Evolutionary conservation across 2,888 invertebrate genomes (phyloP).

Genomic region (Thymelicus acteon): DNA sequence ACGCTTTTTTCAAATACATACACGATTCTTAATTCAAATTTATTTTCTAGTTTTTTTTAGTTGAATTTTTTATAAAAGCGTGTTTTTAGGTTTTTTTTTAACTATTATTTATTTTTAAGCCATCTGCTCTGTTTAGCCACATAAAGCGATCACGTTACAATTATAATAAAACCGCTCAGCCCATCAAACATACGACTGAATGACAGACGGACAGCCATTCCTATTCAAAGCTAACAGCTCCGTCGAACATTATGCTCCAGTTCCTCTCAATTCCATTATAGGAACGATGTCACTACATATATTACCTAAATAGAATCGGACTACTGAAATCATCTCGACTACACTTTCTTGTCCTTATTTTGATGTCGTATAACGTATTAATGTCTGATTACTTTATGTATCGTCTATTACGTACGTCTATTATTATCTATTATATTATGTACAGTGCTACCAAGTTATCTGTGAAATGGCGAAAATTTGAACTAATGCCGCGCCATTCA

Average conservation of each 20-base stretch:
- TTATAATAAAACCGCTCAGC: neutral
- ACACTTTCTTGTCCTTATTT: neutral
- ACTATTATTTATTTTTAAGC: too few species aligned
- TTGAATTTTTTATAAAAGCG: too few species aligned
- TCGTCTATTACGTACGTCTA: too few species aligned
- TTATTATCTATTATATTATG: too few species aligned
- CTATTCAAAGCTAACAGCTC: neutral
- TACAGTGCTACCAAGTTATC: too few species aligned
- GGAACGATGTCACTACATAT: neutral
- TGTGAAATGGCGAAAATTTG: too few species aligned
- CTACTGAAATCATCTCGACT: neutral
- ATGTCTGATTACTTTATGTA: neutral
- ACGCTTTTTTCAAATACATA: too few species aligned
- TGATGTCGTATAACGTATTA: neutral
- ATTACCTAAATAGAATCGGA: neutral
- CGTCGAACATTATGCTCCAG: slow-evolving; percentile 26
- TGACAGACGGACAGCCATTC: neutral
- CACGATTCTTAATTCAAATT: too few species aligned
- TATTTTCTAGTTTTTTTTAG: too few species aligned
- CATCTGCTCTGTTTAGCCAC: too few species aligned
- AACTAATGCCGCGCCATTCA: too few species aligned
- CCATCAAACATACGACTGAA: neutral
- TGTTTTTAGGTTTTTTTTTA: too few species aligned
- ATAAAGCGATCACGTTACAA: neutral
- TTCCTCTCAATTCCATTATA: slow-evolving; percentile 47